These are phyloP conservation scores for Dexiosoma caninum DNA, from an alignment of 2,888 invertebrate genomes.

Conservation along the genomic window DNA sequence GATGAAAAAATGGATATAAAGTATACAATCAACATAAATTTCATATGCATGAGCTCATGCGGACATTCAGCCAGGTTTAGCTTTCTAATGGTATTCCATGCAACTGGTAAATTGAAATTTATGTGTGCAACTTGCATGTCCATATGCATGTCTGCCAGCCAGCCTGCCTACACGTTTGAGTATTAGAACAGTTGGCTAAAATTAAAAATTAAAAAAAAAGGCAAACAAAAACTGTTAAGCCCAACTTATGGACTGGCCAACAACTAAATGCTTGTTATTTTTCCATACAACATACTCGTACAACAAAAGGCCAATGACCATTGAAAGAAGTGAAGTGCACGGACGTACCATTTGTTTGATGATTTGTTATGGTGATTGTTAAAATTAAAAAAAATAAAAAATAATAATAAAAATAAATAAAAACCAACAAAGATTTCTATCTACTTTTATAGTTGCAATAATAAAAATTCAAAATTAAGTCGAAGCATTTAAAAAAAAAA, in stretches of 20 bases:
- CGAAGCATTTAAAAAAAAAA: background rate
- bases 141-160: conserved; percentile 1
- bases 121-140: conserved; percentile 53
- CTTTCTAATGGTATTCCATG: conserved; percentile 16
- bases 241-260: conserved; percentile 28
- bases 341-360: conserved; percentile 29
- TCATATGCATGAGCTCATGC: conserved; percentile 47
- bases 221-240: conserved; percentile 43
- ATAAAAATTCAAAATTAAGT: conserved; percentile 8
- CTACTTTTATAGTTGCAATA: conserved; percentile 3
- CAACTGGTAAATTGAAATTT: conserved; percentile 31
- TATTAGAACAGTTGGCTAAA: conserved; percentile 52
- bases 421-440: background rate
- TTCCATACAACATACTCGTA: background rate
- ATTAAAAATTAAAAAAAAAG: conserved; percentile 9
- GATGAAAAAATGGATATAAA: conserved; percentile 2
- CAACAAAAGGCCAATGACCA: conserved; percentile 55
- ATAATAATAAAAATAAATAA: conserved; percentile 10
- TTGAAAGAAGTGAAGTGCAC: conserved; percentile 39
- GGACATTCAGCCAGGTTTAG: conserved; percentile 34
- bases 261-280: conserved; percentile 13
- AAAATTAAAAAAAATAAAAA: conserved; percentile 13
- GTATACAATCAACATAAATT: conserved; percentile 47
- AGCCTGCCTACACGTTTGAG: conserved; percentile 10
- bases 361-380: conserved; percentile 41